Evolutionary conservation across 2,888 invertebrate genomes (phyloP).

Genomic region (Bursaphelenchus okinawaensis): DNA sequence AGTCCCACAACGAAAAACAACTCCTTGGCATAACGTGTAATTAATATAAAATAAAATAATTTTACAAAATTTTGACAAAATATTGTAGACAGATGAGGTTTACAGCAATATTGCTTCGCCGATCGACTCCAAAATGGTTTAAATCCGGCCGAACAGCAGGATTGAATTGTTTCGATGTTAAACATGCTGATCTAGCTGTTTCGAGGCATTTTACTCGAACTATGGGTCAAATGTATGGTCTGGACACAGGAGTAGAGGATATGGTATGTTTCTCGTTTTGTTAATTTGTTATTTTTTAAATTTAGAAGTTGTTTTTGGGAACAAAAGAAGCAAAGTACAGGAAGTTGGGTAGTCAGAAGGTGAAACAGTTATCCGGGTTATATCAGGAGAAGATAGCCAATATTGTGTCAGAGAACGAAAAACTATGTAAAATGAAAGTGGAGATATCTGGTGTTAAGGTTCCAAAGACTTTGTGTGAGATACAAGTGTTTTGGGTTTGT

Average conservation of each 20-base stretch:
- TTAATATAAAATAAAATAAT: no score
- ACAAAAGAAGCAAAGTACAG: conserved; percentile 9
- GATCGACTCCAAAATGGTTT: not conserved
- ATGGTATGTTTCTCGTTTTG: not conserved
- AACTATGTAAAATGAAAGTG: not conserved
- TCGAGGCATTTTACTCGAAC: not conserved
- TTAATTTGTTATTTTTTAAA: not conserved
- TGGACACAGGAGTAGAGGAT: not conserved
- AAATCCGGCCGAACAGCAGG: not conserved
- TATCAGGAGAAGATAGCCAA: conserved; percentile 14
- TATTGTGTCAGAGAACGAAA: conserved; percentile 12
- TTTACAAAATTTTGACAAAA: no score
- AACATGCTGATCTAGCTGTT: not conserved
- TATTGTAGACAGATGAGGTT: not conserved
- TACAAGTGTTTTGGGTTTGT: conserved; percentile 14
- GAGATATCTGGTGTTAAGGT: conserved; percentile 14
- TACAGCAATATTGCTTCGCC: not conserved
- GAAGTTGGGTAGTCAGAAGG: conserved; percentile 17
- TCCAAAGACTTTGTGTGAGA: conserved; percentile 8
- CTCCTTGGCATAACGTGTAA: no score
- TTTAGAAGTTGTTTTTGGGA: not conserved
- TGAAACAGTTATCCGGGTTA: conserved; percentile 16
- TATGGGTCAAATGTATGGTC: not conserved
- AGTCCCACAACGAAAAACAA: no score
- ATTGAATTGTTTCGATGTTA: not conserved